Base-by-base conservation (phyloP, 30 jellyfish, hydroid and myxozoan species). In the Hydra vulgaris region DNA sequence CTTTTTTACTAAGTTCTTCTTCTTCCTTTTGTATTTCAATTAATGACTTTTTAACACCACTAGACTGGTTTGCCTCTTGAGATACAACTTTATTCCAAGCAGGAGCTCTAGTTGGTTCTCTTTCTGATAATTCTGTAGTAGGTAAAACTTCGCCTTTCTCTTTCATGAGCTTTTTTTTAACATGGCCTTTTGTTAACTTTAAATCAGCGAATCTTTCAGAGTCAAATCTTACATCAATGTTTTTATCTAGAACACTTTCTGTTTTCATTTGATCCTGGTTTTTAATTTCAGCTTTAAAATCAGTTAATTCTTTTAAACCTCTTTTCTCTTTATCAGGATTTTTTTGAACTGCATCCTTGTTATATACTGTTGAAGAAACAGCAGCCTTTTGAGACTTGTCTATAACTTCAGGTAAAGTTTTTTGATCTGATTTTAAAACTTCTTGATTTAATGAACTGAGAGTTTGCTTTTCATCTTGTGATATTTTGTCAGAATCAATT, bases 11-110 rank as follows among this genome's bases (percentile, higher is more conserved):
- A 20, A 78, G 67, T 22, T 80, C 86, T 87, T 87, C 79, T 83
- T 91, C 89, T 82, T 85, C 54, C 83, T 73, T 88, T 85, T 85
- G 95, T 26, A 61, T 79, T 54, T 83, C 97, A 15, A 71, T 87
- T 61, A 81, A 54, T 12, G 82, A 25, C 77, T 56, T 90, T 19
- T 52, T 23, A 0, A 70, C 18, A 7, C 76, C 74, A 8, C 75
- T 54, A 7, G 73, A 72, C 18, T 77, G 83, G n/a, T 66, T 80
- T 12, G 88, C 40, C 70, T 86, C 96, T 12, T 95, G 95, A 54
- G 88, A 76, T 1, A 91, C 97, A 17, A 91, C 96, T 21, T 66
- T 81, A 19, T 95, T 74, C 97, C 97, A 91, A 0, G 92, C 95
- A 8, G 96, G 78, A 26, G 26, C 21, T 27, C 53, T 81, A 23